Conservation (phyloP, 2,888 invertebrate genomes). For the Pinctada fucata region DNA sequence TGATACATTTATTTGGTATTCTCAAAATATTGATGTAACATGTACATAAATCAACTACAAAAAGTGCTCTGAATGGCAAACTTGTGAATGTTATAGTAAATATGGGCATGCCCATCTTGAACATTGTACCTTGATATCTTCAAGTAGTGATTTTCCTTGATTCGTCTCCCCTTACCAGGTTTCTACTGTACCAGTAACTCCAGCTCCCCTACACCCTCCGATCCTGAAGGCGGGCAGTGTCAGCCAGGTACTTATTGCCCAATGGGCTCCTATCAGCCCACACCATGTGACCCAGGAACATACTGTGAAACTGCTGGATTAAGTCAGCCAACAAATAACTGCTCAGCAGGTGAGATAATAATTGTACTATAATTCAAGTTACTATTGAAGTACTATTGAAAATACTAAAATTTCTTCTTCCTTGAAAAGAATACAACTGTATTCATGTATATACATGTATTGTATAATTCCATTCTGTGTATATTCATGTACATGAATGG, state of each 20-base stretch:
- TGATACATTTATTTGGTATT: too few species aligned
- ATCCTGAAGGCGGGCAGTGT: conserved; percentile 70
- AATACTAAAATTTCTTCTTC: neutral
- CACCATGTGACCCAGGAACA: conserved; percentile 63
- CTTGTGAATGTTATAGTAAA: too few species aligned
- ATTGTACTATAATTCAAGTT: neutral
- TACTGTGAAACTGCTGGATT: conserved; percentile 70
- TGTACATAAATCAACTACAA: too few species aligned
- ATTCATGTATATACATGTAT: too few species aligned
- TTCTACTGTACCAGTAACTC: conserved; percentile 71
- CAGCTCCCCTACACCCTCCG: conserved; percentile 56
- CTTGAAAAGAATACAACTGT: neutral
- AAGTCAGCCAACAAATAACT: conserved; percentile 67
- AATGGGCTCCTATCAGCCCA: conserved; percentile 55
- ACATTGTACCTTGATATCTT: too few species aligned
- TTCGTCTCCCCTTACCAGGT: conserved; percentile 56
- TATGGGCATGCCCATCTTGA: too few species aligned
- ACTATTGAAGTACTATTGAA: neutral
- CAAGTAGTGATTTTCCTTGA: too few species aligned
- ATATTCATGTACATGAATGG: neutral
- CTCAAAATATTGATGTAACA: too few species aligned
- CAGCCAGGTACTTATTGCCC: conserved; percentile 70
- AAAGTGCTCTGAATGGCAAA: too few species aligned
- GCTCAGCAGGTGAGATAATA: conserved; percentile 64
- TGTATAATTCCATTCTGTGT: too few species aligned